A percentile compares a stretch with the other conserved stretches of the same genome.
Conservation (phyloP, 2,113 vertebrate genomes). For the Cyprinodon tularosa region DNA sequence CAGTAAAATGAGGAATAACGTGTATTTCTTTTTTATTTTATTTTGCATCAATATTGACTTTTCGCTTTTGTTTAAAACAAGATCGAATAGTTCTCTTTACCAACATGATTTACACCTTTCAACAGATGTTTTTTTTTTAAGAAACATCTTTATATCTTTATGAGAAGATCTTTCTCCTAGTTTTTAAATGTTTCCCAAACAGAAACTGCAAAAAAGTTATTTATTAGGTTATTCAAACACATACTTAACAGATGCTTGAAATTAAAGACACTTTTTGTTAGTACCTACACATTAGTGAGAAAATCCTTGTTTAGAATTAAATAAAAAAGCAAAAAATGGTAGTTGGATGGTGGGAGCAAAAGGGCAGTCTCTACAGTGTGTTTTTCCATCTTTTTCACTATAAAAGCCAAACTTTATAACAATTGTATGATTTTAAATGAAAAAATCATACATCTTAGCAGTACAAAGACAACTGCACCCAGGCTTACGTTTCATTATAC, state of each 20-base stretch:
- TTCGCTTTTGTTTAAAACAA: background rate
- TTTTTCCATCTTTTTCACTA: slow-evolving; percentile 1
- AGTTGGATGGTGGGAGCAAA: background rate
- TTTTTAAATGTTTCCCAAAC: background rate
- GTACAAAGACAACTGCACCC: slow-evolving; percentile 30
- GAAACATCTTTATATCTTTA: too few species aligned
- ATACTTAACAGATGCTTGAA: background rate
- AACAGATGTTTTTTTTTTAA: background rate
- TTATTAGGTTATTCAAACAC: background rate
- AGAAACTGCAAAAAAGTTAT: slow-evolving; percentile 2
- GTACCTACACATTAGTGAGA: background rate
- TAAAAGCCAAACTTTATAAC: slow-evolving; percentile 36
- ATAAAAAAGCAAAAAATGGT: background rate
- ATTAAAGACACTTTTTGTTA: background rate
- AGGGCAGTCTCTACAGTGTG: slow-evolving; percentile 7
- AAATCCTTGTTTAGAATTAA: background rate
- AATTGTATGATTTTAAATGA: slow-evolving; percentile 47
- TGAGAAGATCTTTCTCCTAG: too few species aligned
- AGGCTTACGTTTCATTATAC: slow-evolving; percentile 64
- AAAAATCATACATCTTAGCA: slow-evolving; percentile 35
- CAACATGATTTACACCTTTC: slow-evolving; percentile 2
- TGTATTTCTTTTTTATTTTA: too few species aligned
- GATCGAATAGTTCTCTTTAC: background rate
- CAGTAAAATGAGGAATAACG: too few species aligned
- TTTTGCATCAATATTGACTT: background rate